Conservation (phyloP, 2,113 vertebrate genomes). For the Sorex fumeus region DNA sequence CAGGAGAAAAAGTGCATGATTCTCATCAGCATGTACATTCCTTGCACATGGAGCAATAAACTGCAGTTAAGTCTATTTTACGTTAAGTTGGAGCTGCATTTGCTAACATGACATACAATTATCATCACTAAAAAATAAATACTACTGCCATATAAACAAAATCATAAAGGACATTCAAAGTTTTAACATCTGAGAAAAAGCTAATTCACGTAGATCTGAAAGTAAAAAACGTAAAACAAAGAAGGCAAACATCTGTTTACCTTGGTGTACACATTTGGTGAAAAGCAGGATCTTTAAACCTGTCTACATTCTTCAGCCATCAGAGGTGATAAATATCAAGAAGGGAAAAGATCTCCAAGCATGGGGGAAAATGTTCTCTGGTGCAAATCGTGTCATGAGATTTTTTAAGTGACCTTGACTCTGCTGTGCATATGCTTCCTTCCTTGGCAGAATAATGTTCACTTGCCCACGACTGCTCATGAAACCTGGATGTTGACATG, state of each 20-base stretch:
- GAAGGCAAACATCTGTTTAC: conserved; percentile 90
- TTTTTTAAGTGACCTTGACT: conserved; percentile 83
- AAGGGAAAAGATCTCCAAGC: conserved; percentile 88
- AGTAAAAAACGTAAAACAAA: conserved; percentile 82
- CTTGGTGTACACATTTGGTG: conserved; percentile 89
- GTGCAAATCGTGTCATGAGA: conserved; percentile 81
- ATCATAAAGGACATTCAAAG: conserved; percentile 83
- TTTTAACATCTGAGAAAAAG: conserved; percentile 88
- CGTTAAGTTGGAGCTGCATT: conserved; percentile 87
- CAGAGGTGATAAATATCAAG: conserved; percentile 91
- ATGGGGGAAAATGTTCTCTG: conserved; percentile 87
- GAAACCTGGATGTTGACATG: conserved; percentile 83
- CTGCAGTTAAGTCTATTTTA: conserved; percentile 85
- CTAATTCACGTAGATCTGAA: conserved; percentile 86
- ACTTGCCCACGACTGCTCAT: conserved; percentile 85
- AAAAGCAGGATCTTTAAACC: conserved; percentile 91
- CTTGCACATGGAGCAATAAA: conserved; percentile 88
- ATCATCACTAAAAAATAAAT: conserved; percentile 92
- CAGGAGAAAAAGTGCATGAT: conserved; percentile 89
- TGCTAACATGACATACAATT: conserved; percentile 89
- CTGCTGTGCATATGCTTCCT: conserved; percentile 84
- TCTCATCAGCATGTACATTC: conserved; percentile 88
- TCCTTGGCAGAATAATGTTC: conserved; percentile 83
- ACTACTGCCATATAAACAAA: conserved; percentile 89
- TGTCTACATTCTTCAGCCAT: conserved; percentile 98